A percentile compares a stretch with the other conserved stretches of the same genome.
These are phyloP conservation scores for Rhinella marina DNA, from an alignment of 2,797 vertebrate genomes.

Conservation along the genomic window DNA sequence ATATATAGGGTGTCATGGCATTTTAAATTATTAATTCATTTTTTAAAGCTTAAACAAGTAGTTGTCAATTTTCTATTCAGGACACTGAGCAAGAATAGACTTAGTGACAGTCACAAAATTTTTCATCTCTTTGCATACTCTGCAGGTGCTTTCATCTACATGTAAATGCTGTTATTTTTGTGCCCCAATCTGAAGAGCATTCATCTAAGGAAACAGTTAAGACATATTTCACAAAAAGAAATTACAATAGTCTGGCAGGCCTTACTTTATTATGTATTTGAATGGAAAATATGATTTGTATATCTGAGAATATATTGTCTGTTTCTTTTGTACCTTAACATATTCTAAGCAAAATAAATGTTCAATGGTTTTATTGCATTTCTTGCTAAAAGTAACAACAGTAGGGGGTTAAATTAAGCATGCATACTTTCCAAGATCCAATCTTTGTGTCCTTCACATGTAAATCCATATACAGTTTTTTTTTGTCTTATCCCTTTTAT, in stretches of 20 bases:
- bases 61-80: constrained; percentile 36
- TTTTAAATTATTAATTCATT: constrained; percentile 35
- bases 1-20: constrained; percentile 2
- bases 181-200: constrained; percentile 35
- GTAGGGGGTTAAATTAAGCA: not conserved
- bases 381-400: not conserved
- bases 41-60: constrained; percentile 46
- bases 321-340: not conserved
- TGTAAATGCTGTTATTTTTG: constrained; percentile 48
- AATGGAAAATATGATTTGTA: constrained; percentile 27
- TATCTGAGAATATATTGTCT: not conserved
- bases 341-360: not conserved
- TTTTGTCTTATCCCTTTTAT: not conserved
- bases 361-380: not conserved
- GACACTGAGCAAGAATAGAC: constrained; percentile 44
- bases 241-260: constrained; percentile 36
- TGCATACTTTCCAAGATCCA: not conserved
- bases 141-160: constrained; percentile 42
- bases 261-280: constrained; percentile 24
- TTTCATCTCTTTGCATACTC: constrained; percentile 40
- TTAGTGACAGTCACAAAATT: constrained; percentile 27
- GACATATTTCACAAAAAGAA: constrained; percentile 11
- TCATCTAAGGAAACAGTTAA: constrained; percentile 40
- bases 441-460: too few relatives aligned
- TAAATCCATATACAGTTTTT: not conserved